These are phyloP conservation scores for Threskiornis aethiopicus DNA, from an alignment of 2,797 vertebrate species.

Conservation along the genomic window DNA sequence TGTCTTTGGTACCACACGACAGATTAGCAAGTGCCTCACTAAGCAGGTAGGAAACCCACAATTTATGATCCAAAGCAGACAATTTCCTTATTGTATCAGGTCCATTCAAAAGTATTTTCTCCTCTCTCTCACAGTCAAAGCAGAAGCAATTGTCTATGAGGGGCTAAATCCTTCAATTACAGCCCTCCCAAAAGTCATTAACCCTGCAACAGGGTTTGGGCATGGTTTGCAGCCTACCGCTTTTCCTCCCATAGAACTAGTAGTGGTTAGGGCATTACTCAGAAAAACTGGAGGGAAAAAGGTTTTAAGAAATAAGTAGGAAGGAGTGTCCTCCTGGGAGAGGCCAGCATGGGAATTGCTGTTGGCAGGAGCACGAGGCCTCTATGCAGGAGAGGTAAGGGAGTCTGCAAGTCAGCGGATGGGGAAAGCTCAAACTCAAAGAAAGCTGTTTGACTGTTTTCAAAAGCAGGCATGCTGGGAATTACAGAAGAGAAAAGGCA, in stretches of 20 bases:
- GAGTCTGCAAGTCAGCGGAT: background rate
- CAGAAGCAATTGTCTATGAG: background rate
- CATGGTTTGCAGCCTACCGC: fast-evolving
- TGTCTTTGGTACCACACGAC: fast-evolving
- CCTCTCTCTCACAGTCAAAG: background rate
- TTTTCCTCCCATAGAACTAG: background rate
- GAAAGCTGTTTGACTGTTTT: background rate
- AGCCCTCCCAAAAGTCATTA: background rate
- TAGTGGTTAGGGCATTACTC: background rate
- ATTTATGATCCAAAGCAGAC: background rate
- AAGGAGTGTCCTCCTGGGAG: background rate
- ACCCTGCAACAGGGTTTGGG: background rate
- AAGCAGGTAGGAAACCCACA: background rate
- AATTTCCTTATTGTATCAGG: background rate
- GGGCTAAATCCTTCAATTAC: background rate
- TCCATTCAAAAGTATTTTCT: background rate
- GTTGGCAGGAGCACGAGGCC: background rate
- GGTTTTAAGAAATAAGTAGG: background rate
- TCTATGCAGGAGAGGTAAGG: background rate
- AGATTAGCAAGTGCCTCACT: background rate
- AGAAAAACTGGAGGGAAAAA: background rate
- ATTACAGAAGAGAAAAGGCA: background rate
- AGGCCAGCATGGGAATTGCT: background rate
- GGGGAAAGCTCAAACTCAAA: background rate
- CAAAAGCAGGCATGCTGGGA: background rate